Evolutionary conservation across 1,140 invertebrate genomes (phyloP).

Genomic region (Trypoxylus dichotomus): DNA sequence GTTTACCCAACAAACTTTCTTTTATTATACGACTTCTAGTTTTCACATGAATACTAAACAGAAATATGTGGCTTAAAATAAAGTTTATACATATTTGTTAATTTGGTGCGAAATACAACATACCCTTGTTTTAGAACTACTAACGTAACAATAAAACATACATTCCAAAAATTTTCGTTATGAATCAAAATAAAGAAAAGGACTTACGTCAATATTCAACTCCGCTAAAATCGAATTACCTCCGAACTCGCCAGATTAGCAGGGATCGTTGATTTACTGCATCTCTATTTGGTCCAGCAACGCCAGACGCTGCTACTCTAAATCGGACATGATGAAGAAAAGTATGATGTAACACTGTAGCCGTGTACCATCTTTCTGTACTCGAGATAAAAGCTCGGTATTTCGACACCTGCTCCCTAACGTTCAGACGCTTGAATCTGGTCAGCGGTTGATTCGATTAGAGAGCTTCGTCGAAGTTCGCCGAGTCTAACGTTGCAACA

Average conservation of each 20-base stretch:
- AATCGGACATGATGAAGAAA: not conserved
- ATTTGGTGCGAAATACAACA: too few species aligned
- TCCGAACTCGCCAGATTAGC: not conserved
- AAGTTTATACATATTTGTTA: too few species aligned
- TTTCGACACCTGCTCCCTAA: slow-evolving; percentile 28
- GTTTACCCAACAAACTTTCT: too few species aligned
- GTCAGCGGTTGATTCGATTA: slow-evolving; percentile 32
- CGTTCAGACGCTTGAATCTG: slow-evolving; percentile 33
- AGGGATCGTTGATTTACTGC: not conserved
- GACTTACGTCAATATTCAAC: too few species aligned
- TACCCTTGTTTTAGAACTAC: too few species aligned
- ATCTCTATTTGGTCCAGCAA: not conserved
- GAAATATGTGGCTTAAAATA: too few species aligned
- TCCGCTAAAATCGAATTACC: not conserved
- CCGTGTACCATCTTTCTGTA: not conserved
- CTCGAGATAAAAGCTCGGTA: slow-evolving; percentile 30
- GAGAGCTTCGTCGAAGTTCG: slow-evolving; percentile 22
- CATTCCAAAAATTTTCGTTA: not conserved
- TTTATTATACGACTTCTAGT: too few species aligned
- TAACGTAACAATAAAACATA: too few species aligned
- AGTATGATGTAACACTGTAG: not conserved
- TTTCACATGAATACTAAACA: too few species aligned
- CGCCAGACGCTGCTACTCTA: not conserved
- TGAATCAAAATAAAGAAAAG: not conserved
- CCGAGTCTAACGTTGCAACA: not conserved